These are phyloP conservation scores for Capreolus pygargus DNA, from an alignment of 2,113 vertebrate genomes.

Conservation along the genomic window DNA sequence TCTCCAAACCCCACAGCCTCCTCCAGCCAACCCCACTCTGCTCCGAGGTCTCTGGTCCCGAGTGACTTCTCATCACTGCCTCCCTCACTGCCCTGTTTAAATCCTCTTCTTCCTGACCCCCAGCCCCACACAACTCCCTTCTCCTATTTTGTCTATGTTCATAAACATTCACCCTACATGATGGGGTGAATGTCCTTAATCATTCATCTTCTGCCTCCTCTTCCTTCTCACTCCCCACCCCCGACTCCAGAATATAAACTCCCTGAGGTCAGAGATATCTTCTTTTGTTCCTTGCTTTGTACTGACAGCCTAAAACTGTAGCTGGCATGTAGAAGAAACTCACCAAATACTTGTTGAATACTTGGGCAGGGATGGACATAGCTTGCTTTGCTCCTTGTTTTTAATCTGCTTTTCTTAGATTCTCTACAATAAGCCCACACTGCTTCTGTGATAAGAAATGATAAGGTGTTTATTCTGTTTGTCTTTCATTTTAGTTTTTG, in stretches of 20 bases:
- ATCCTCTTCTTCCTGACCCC: not conserved
- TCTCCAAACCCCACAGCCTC: accelerated
- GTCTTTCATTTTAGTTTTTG: not conserved
- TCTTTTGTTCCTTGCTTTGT: not conserved
- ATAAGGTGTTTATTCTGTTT: not conserved
- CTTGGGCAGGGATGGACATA: not conserved
- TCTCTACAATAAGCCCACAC: not conserved
- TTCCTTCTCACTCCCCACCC: not conserved
- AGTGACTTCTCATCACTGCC: too few species aligned
- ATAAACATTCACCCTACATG: not conserved
- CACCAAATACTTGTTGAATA: not conserved
- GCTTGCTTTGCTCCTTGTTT: not conserved
- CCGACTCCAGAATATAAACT: not conserved
- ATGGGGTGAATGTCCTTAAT: not conserved
- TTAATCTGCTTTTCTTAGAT: not conserved
- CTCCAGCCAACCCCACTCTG: not conserved
- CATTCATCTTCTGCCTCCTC: not conserved
- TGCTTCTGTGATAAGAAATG: not conserved
- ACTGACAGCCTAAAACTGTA: not conserved
- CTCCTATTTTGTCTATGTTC: not conserved
- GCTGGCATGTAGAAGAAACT: not conserved
- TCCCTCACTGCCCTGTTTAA: not conserved
- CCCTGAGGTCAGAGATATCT: not conserved
- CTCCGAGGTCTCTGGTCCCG: not conserved
- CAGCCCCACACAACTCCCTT: not conserved